Conservation (phyloP, 2,113 vertebrate genomes). For the Mustelus asterias region DNA sequence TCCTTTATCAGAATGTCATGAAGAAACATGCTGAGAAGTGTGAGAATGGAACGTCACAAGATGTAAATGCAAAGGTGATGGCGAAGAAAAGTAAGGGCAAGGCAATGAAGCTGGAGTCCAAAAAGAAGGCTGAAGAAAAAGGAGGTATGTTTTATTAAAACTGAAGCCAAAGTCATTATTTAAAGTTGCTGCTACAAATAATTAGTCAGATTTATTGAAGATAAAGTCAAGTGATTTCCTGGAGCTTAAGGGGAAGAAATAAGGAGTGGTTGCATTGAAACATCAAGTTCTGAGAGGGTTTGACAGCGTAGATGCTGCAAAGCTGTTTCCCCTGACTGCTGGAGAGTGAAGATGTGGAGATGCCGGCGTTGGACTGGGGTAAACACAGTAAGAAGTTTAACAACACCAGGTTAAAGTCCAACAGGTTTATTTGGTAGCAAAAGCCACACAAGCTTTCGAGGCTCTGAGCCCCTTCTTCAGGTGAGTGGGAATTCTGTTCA, state of each 20-base stretch:
- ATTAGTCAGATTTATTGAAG: not conserved
- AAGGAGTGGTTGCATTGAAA: too few relatives aligned
- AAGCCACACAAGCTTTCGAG: too few relatives aligned
- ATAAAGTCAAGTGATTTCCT: not conserved
- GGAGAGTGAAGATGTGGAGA: too few relatives aligned
- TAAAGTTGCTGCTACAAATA: not conserved
- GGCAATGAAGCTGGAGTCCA: conserved; percentile 27
- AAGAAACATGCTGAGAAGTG: conserved; percentile 46
- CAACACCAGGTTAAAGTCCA: too few relatives aligned
- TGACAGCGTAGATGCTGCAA: too few relatives aligned
- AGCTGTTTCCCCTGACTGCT: too few relatives aligned
- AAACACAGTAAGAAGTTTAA: too few relatives aligned
- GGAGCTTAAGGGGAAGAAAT: not conserved
- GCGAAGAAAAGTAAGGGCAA: conserved; percentile 30
- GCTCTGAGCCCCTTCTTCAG: too few relatives aligned
- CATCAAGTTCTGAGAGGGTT: too few relatives aligned
- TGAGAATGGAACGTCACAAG: conserved; percentile 25
- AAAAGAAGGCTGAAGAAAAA: not conserved
- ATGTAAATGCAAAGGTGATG: not conserved
- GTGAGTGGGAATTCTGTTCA: too few relatives aligned
- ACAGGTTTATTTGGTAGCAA: too few relatives aligned
- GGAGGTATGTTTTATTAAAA: not conserved
- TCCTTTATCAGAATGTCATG: conserved; percentile 47
- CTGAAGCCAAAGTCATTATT: not conserved
- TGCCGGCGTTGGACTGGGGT: too few relatives aligned